Base-by-base conservation (phyloP, 1,140 invertebrate genomes). In the Metaphire vulgaris region DNA sequence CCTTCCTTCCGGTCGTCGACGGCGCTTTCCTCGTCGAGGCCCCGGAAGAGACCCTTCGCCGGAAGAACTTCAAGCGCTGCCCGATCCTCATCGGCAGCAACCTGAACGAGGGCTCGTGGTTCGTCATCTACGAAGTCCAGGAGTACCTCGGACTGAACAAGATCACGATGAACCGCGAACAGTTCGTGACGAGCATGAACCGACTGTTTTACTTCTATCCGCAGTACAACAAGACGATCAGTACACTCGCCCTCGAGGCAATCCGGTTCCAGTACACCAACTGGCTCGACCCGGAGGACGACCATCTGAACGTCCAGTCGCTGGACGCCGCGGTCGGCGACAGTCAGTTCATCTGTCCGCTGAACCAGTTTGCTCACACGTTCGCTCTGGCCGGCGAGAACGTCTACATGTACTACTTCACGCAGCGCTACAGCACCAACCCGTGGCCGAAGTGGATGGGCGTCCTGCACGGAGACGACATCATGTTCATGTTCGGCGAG, bases 291-390 rank as follows among this genome's bases (percentile, higher is more conserved):
- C 92, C 93, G 0, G 91, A 95, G 75, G 93, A 97, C 87, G 90
- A 92, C 0, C 88, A 91, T 29, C 90, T 90, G 75, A 95, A 96
- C 85, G 88, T 92, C 67, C 90, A 95, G 82, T 91, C 92, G 16
- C 87, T 97, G 32, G 95, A 96, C 82, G 94, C 94, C 83, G 94
- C 97, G 86, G 93, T 98, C n/a, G 96, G 96, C 1, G 96, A 99
- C 86, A 95, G 93, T 83, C 93, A 97, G 80, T 98, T 98, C 85
- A 94, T 95, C 0, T 99, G 96, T 87, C 92, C 92, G 81, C 93
- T 97, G 33, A 96, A 97, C 84, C 93, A 97, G 82, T 95, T 96
- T 82, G 93, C 95, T 0, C 90, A 92, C 80, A 88, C 91, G 29
- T 97, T 97, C 83, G 92, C 95, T 1, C 91, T 93, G 79, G 91